Percentiles rank a stretch among this genome's conserved stretches.
These are phyloP conservation scores for Xiphophorus birchmanni DNA, from an alignment of 2,797 vertebrate genomes.

Conservation along the genomic window DNA sequence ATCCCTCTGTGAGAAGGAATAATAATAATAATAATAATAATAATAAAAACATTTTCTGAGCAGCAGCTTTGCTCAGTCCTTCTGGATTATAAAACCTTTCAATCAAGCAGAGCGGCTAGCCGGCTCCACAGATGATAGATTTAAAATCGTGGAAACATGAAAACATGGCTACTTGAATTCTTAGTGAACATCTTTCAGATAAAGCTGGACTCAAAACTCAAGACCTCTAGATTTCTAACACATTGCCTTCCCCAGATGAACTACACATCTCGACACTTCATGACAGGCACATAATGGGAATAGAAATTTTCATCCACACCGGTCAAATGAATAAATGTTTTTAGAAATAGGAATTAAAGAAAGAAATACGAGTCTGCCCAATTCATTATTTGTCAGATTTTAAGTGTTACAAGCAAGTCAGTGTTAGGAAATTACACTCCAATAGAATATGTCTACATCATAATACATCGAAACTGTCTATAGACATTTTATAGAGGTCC, in stretches of 20 bases:
- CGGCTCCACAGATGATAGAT: background rate
- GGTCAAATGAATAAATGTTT: too few relatives aligned
- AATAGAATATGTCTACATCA: background rate
- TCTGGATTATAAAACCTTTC: background rate
- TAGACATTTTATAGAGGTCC: background rate
- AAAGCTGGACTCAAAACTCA: too few relatives aligned
- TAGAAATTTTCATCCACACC: too few relatives aligned
- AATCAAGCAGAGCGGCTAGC: background rate
- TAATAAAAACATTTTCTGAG: background rate
- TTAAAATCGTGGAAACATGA: background rate
- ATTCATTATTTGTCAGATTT: too few relatives aligned
- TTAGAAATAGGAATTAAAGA: too few relatives aligned
- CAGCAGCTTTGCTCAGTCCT: background rate
- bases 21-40: background rate
- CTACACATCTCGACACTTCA: too few relatives aligned
- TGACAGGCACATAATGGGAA: too few relatives aligned
- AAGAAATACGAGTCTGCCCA: too few relatives aligned
- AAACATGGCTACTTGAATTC: too few relatives aligned
- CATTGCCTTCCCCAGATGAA: too few relatives aligned
- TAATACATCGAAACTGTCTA: background rate
- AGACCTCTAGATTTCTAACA: too few relatives aligned
- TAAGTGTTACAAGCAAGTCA: background rate
- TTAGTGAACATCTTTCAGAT: too few relatives aligned
- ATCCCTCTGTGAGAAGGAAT: conserved; percentile 5
- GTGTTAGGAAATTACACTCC: background rate